Conservation (phyloP, 2,797 vertebrate genomes). For the Falco biarmicus region DNA sequence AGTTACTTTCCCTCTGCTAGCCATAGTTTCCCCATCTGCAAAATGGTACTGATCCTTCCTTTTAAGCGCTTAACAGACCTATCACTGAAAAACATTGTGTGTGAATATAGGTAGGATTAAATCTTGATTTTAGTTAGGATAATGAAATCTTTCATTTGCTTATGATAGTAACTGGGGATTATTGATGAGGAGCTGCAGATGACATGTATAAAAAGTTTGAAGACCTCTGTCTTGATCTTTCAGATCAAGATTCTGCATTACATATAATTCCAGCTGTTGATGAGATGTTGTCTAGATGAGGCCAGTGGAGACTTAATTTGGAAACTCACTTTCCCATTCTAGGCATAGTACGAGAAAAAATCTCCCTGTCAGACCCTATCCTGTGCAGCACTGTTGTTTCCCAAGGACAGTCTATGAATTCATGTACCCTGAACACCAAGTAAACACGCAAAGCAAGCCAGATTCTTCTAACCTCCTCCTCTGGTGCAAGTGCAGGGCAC, state of each 20-base stretch:
- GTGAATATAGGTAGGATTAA: background rate
- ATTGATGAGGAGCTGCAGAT: background rate
- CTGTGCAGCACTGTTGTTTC: background rate
- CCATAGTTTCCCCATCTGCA: background rate
- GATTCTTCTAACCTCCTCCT: background rate
- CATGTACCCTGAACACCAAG: rapidly evolving
- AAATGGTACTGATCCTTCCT: background rate
- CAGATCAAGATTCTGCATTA: background rate
- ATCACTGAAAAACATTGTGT: background rate
- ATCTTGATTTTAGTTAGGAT: background rate
- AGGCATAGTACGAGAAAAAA: background rate
- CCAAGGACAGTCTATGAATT: background rate
- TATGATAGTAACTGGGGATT: background rate
- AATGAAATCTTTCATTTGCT: background rate
- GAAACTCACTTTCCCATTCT: background rate
- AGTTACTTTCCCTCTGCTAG: background rate
- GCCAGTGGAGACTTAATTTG: background rate
- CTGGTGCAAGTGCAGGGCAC: background rate
- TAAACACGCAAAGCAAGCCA: background rate
- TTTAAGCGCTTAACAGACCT: background rate
- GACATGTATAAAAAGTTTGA: background rate
- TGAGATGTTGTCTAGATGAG: background rate
- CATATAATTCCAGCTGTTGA: background rate
- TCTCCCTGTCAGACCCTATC: background rate
- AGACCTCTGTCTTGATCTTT: background rate